Base-by-base conservation (phyloP, 2,113 vertebrate species). In the Cygnus atratus region DNA sequence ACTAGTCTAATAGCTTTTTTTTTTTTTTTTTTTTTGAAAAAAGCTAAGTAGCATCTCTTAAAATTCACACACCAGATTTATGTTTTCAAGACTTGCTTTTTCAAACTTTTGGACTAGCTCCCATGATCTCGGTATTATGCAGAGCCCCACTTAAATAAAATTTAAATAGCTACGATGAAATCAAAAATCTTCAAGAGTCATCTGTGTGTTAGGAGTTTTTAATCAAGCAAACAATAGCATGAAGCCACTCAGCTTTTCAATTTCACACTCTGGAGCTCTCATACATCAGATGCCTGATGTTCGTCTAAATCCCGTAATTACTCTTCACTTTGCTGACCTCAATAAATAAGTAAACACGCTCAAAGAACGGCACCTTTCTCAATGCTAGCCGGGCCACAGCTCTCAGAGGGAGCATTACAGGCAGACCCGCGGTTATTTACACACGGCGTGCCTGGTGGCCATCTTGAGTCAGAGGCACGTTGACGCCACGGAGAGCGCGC, bases 191-290 rank as follows among this genome's bases (percentile, higher is more conserved):
- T 66, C 89, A 92, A 57, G 65, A 88, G 76, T 65, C 46, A 55
- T 28, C 43, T 3, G 2, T 43, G 10, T n/a, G 54, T 52, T 37
- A 80, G 66, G 52, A 88, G 72, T 83, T 75, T 97, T 96, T 91
- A 41, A 89, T 78, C 86, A 94, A 94, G 88, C 76, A 92, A 97
- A 98, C 84, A 95, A 96, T 46, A 97, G 94, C 94, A 96, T 19
- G 58, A 77, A 94, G 92, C 46, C 91, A 91, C 96, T 98, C 92
- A 92, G 87, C 93, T 95, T 97, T 97, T 94, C 97, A 97, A 97
- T 97, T 97, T 98, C 97, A 98, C 94, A 97, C 97, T 91, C 97
- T 84, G 94, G 25, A 67, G 94, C 79, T 95, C 93, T 97, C 79
- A 86, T 35, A 87, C 66, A 96, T 90, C 88, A 97, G 88, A 95